Base-by-base conservation (phyloP, 2,113 vertebrate genomes). In the Malurus cyaneus region DNA sequence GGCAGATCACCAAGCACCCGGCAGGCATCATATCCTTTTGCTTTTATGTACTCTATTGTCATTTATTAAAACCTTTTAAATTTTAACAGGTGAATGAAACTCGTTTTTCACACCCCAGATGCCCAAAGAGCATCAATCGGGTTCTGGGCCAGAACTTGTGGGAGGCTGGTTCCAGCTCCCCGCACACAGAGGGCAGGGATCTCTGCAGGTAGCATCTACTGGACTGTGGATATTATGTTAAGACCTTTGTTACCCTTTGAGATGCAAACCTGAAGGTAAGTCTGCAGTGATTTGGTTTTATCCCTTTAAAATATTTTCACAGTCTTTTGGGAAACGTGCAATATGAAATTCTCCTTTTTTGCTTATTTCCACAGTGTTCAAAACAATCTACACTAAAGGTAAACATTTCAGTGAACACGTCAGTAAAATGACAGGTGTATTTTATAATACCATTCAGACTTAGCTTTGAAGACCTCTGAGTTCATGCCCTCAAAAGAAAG, bases 401-500 rank as follows among this genome's bases (percentile, higher is more conserved):
- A 86, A 83, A 59, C 5, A 2, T 34, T 74, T 52, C 72, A 31
- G 44, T 64, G 77, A 77, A 29, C 41, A 13, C 31, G 21, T 54
- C 21, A 70, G 14, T 29, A 23, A 54, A 83, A 78, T 9, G 8
- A 41, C 73, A 82, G 15, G 28, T 25, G 42, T 83, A 11, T 42
- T 17, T 31, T 42, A 57, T 49, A 60, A 39, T 74, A 49, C 26
- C 25, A 5, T 54, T 91, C 34, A 19, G 14, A 60, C 41, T 59
- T 36, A 17, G 18, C 24, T 65, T 73, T 84, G 34, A 80, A 71
- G 47, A 62, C n/a, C 8, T 71, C 39, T 11, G 28, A 59, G 47
- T 60, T 93, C 72, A 31, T 66, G 31, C 41, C 52, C 44, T 92
- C 49, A 15, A 59, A 83, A 86, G 80, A 62, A 89, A 86, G 67